Percentiles rank a stretch among this genome's conserved stretches.
Evolutionary conservation across 2,113 vertebrate species (phyloP).

Genomic region (Odontophorus gujanensis): DNA sequence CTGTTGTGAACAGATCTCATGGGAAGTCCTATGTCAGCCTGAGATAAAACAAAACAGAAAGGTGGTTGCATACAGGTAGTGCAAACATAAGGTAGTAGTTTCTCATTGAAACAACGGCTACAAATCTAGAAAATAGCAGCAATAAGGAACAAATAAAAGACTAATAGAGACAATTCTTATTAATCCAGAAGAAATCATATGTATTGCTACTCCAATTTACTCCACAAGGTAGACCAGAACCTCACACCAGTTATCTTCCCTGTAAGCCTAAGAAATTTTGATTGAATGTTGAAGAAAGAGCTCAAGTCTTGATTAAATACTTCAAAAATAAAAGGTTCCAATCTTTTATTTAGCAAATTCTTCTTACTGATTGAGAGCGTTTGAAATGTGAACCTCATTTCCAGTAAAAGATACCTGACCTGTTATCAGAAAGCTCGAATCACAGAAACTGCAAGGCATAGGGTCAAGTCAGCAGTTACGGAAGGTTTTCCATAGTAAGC

Average conservation of each 20-base stretch:
- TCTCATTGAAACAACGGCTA: not conserved
- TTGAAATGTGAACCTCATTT: not conserved
- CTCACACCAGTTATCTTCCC: not conserved
- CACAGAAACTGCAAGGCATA: not conserved
- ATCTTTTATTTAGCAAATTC: not conserved
- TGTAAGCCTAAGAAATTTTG: not conserved
- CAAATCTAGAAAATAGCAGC: not conserved
- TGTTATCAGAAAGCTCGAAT: not conserved
- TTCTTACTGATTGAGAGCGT: not conserved
- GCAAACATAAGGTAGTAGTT: not conserved
- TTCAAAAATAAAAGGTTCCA: not conserved
- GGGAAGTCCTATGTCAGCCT: not conserved
- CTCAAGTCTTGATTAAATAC: not conserved
- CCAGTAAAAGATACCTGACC: not conserved
- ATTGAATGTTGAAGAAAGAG: not conserved
- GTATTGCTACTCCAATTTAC: not conserved
- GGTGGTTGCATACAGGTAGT: not conserved
- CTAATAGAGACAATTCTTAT: not conserved
- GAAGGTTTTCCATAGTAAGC: not conserved
- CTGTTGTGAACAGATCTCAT: not conserved
- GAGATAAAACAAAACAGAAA: not conserved
- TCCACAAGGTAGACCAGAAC: not conserved
- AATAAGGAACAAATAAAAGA: not conserved
- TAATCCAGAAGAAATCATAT: not conserved
- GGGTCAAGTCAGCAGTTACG: not conserved